Conservation (phyloP, 2,797 vertebrate species). For the Mareca strepera region DNA sequence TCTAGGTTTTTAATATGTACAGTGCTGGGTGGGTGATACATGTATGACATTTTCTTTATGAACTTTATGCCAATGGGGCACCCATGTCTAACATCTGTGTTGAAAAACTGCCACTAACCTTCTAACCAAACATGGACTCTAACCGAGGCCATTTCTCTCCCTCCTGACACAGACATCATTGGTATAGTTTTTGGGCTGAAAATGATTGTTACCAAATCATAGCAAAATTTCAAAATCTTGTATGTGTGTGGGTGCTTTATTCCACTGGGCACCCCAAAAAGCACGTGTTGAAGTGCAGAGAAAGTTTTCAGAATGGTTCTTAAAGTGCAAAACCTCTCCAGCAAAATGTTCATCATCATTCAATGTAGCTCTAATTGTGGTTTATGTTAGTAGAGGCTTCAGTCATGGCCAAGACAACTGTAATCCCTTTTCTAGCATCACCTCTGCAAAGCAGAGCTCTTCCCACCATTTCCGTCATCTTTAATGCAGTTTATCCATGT, state of each 20-base stretch:
- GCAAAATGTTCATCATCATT: background rate
- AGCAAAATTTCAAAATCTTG: background rate
- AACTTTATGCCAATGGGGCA: background rate
- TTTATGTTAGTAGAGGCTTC: background rate
- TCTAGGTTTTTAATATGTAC: background rate
- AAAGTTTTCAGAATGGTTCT: background rate
- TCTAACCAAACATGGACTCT: background rate
- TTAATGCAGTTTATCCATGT: constrained; percentile 12
- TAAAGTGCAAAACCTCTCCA: background rate
- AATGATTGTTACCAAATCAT: background rate
- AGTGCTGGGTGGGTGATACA: background rate
- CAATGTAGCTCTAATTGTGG: background rate
- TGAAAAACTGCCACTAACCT: background rate
- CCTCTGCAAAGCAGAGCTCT: background rate
- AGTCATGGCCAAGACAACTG: background rate
- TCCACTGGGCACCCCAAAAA: background rate
- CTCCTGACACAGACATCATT: background rate
- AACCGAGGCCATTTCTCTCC: background rate
- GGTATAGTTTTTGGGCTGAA: background rate
- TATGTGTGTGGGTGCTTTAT: background rate
- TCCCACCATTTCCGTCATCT: constrained; percentile 16
- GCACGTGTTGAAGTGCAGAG: background rate
- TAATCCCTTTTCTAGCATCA: background rate
- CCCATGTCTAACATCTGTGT: background rate
- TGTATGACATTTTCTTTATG: background rate